Evolutionary conservation across 2,797 vertebrate species (phyloP), one percentile per base, ranked within the genome.

Genomic region (Anguilla megastoma): DNA sequence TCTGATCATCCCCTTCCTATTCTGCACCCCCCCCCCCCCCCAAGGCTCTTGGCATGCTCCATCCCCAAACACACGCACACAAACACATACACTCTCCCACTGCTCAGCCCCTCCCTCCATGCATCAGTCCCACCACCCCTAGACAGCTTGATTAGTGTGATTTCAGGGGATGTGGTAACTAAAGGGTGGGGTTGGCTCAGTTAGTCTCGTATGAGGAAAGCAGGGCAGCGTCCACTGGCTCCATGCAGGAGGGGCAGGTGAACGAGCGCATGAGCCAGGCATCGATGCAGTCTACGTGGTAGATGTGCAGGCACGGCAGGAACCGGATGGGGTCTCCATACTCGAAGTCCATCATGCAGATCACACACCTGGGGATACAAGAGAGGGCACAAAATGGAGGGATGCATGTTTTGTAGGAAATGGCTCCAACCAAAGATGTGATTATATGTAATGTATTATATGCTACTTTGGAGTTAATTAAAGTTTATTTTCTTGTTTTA

Each of bases 271-370:
- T 96, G 89, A 98, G 96, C 97, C 97, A 97, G 79, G 96, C 91
- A 56, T 98, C 97, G 48, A 97, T 97, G 95, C 97, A 98, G 76
- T 97, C 96, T 90, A 96, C 91, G 1, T 98, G 97, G 93, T 97
- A 98, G 92, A 96, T 95, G 94, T 98, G 97, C 90, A 98, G 95
- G 89, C 97, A 98, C 88, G 97, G 97, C 92, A 98, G 91, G 93
- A 97, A 98, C 91, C 97, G 96, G 33, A 98, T 94, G 16, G 96
- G 95, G 79, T 97, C 96, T 0, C 96, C 95, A 0, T 95, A 96
- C 88, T 97, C 96, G 89, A 97, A 97, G 92, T 97, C 97, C 96
- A 97, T 93, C 97, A 98, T 97, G 94, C 97, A 98, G 95, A 97
- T 98, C 90, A 97, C 97, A 94, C 97, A 98, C 94, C 97, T 97